Conservation (phyloP, 2,888 invertebrate species). For the Lagria hirta region DNA sequence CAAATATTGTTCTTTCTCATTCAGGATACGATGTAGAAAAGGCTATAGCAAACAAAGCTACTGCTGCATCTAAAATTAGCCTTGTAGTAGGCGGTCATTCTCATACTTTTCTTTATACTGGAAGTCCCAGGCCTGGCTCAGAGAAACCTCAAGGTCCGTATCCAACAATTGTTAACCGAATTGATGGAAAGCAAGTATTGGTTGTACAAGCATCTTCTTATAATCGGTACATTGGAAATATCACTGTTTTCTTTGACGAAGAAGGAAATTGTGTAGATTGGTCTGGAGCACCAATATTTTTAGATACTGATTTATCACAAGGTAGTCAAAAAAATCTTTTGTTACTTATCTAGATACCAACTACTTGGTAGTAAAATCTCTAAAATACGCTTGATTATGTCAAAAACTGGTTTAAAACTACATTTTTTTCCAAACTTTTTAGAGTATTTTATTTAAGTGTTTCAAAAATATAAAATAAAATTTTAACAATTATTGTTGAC, state of each 20-base stretch:
- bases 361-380: too few species aligned
- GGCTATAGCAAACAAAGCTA: slow-evolving; percentile 64
- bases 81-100: slow-evolving; percentile 84
- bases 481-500: too few species aligned
- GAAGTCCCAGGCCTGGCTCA: slow-evolving; percentile 52
- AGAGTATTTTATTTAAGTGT: too few species aligned
- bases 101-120: slow-evolving; percentile 74
- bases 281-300: slow-evolving; percentile 69
- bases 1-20: slow-evolving; percentile 81
- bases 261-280: slow-evolving; percentile 64
- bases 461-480: too few species aligned
- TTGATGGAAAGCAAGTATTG: slow-evolving; percentile 58
- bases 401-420: too few species aligned
- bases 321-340: slow-evolving; percentile 55
- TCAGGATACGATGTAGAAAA: slow-evolving; percentile 71
- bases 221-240: slow-evolving; percentile 74
- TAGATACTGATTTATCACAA: slow-evolving; percentile 64
- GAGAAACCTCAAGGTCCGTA: slow-evolving; percentile 63
- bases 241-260: slow-evolving; percentile 70
- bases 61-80: slow-evolving; percentile 64
- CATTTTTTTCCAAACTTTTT: too few species aligned
- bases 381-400: too few species aligned
- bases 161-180: slow-evolving; percentile 66
- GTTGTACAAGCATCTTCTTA: slow-evolving; percentile 73
- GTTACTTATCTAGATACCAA: not conserved